phyloP scores from a whole-genome alignment of 2,113 vertebrate genomes.

The Ploceus nigricollis region DNA sequence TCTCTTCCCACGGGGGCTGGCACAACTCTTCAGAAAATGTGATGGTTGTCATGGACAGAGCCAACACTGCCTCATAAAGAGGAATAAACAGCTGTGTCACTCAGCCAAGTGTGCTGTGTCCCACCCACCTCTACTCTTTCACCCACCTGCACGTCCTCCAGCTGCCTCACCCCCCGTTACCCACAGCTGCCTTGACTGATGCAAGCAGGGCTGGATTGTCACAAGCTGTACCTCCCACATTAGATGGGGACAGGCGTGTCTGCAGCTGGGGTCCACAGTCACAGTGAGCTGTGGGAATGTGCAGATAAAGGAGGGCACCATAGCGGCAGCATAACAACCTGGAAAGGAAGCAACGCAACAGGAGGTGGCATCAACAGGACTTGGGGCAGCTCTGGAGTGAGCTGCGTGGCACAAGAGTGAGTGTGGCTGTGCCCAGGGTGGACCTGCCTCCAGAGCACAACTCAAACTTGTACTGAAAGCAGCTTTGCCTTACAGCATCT shows the following conservation, averaged over 20 bases:
- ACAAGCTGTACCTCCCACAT: background rate
- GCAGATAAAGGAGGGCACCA: background rate
- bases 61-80: fast-evolving
- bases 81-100: background rate
- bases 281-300: fast-evolving
- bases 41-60: background rate
- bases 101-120: background rate
- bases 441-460: background rate
- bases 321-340: background rate
- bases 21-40: background rate
- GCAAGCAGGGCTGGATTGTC: background rate
- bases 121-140: fast-evolving
- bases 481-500: background rate
- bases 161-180: fast-evolving
- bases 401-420: background rate
- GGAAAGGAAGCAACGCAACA: background rate
- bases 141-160: background rate
- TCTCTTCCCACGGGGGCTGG: background rate
- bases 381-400: background rate
- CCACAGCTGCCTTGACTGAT: background rate
- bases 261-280: fast-evolving
- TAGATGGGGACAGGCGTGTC: fast-evolving
- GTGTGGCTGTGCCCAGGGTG: background rate
- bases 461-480: background rate
- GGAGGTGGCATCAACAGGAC: background rate